phyloP scores from a whole-genome alignment of 2,113 vertebrate species.

The Amblyopsis rosae region DNA sequence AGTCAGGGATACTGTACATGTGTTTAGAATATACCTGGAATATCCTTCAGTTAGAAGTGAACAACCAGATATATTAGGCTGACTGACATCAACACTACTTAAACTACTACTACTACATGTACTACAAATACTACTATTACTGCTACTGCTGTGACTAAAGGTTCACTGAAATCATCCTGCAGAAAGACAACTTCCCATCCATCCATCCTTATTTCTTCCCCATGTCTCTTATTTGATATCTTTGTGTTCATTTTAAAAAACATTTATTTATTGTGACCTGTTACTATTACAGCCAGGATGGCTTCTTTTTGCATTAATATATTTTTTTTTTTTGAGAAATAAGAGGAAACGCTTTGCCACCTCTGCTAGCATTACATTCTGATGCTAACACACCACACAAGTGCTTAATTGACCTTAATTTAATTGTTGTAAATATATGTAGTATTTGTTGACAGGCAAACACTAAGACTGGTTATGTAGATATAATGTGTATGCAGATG shows the following conservation, averaged over 20 bases:
- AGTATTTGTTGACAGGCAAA: slow-evolving; percentile 83
- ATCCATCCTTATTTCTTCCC: slow-evolving; percentile 35
- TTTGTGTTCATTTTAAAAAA: slow-evolving; percentile 5
- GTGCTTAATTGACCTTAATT: slow-evolving; percentile 90
- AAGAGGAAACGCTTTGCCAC: slow-evolving; percentile 67
- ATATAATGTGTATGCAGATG: slow-evolving; percentile 84
- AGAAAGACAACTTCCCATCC: slow-evolving; percentile 56
- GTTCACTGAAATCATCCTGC: slow-evolving; percentile 59
- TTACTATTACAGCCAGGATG: slow-evolving; percentile 69
- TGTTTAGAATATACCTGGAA: background rate
- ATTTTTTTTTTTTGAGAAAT: background rate
- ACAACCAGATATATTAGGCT: slow-evolving; percentile 35
- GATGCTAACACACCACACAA: slow-evolving; percentile 78
- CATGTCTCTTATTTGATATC: slow-evolving; percentile 29
- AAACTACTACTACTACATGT: slow-evolving; percentile 40
- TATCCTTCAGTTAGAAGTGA: slow-evolving; percentile 26
- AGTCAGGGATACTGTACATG: background rate
- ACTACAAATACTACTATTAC: slow-evolving; percentile 26
- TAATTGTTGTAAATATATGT: slow-evolving; percentile 96
- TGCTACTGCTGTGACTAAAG: slow-evolving; percentile 66
- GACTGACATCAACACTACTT: slow-evolving; percentile 54
- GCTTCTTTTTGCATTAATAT: slow-evolving; percentile 36
- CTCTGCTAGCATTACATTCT: slow-evolving; percentile 65
- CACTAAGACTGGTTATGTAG: slow-evolving; percentile 84
- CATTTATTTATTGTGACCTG: slow-evolving; percentile 87